phyloP scores from a whole-genome alignment of 1,140 invertebrate species.

The Diploscapter pachys region DNA sequence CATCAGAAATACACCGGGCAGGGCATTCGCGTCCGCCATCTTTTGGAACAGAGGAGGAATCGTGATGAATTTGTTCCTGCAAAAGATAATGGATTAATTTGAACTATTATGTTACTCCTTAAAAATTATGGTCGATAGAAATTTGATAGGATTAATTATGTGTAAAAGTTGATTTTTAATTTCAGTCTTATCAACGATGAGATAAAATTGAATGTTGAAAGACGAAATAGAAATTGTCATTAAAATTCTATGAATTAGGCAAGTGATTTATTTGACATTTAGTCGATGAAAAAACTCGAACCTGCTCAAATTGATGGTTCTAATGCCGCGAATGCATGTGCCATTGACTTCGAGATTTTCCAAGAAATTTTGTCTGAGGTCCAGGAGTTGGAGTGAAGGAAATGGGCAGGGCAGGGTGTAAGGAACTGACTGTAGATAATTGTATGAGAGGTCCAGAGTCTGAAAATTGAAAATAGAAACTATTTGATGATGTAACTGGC shows the following conservation, averaged over 20 bases:
- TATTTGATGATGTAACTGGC: not conserved
- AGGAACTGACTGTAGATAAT: slow-evolving; percentile 47
- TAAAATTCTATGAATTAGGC: too few species aligned
- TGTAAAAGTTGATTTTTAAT: too few species aligned
- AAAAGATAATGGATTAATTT: too few species aligned
- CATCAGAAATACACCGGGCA: slow-evolving; percentile 15
- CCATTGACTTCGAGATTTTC: slow-evolving; percentile 46
- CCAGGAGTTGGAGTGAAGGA: slow-evolving; percentile 44
- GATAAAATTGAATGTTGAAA: too few species aligned
- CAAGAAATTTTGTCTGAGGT: slow-evolving; percentile 53
- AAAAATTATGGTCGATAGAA: too few species aligned
- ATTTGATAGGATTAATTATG: too few species aligned
- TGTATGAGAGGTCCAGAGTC: slow-evolving; percentile 54
- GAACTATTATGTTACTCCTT: too few species aligned
- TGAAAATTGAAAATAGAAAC: slow-evolving; percentile 26
- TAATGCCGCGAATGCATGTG: slow-evolving; percentile 44
- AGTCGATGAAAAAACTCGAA: not conserved
- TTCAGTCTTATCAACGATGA: too few species aligned
- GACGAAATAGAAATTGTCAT: too few species aligned
- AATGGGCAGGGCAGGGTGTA: slow-evolving; percentile 52
- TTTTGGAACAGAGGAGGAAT: slow-evolving; percentile 35
- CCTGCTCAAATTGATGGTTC: slow-evolving; percentile 50
- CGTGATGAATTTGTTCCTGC: slow-evolving; percentile 39
- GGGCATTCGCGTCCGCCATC: slow-evolving; percentile 45
- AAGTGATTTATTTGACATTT: not conserved